Evolutionary conservation across 2,113 vertebrate species (phyloP).

Genomic region (Bos javanicus): DNA sequence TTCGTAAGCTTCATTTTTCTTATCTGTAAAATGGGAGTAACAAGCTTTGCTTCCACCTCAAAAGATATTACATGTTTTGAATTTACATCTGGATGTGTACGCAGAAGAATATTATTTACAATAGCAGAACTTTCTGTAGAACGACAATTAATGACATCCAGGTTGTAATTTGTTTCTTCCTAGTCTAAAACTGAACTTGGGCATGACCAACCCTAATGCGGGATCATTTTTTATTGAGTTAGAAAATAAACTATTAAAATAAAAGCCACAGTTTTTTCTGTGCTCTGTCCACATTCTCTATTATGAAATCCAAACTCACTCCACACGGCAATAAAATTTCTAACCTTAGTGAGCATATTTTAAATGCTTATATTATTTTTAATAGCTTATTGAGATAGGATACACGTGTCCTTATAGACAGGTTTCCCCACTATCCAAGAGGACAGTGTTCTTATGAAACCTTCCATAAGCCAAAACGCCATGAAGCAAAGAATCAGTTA

Average conservation of each 20-base stretch:
- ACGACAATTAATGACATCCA: neutral
- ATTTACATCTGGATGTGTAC: neutral
- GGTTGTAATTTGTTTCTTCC: neutral
- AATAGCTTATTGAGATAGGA: neutral
- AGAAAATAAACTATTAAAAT: constrained; percentile 9
- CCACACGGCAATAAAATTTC: neutral
- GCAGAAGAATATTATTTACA: neutral
- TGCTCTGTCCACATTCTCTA: neutral
- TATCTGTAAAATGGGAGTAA: neutral
- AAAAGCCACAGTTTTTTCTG: neutral
- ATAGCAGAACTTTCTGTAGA: neutral
- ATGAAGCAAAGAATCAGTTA: neutral
- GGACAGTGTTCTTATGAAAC: neutral
- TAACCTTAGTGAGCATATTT: neutral
- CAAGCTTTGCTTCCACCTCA: neutral
- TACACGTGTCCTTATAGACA: neutral
- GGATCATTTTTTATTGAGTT: neutral
- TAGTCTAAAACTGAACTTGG: neutral
- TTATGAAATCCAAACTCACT: neutral
- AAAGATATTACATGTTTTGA: neutral
- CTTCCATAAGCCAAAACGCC: neutral
- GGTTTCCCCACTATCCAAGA: neutral
- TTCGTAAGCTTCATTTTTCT: neutral
- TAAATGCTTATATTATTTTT: neutral
- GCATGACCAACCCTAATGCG: neutral